These are phyloP conservation scores for Eleutherodactylus coqui DNA, from an alignment of 2,797 vertebrate species.

Conservation along the genomic window DNA sequence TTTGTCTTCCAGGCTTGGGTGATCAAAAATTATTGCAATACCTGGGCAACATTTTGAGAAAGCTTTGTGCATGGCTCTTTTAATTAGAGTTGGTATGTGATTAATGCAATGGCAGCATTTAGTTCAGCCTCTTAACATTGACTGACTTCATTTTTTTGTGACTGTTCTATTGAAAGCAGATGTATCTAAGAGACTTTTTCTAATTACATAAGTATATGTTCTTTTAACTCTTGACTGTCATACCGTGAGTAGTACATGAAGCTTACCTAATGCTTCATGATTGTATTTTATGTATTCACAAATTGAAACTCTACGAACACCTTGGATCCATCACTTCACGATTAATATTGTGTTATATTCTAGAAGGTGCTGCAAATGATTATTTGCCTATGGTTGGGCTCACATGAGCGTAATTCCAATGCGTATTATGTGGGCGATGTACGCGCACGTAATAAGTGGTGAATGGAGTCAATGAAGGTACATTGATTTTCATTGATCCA, in stretches of 20 bases:
- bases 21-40: slow-evolving; percentile 99
- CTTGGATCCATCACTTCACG: neutral
- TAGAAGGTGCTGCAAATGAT: too few species aligned
- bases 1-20: slow-evolving; percentile 99
- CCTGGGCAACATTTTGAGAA: slow-evolving; percentile 99
- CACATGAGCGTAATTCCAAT: too few species aligned
- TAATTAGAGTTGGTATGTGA: slow-evolving; percentile 99
- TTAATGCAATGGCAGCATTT: slow-evolving; percentile 98
- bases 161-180: slow-evolving; percentile 91
- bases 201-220: slow-evolving; percentile 69
- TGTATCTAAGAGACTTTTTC: slow-evolving; percentile 73
- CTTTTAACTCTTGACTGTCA: slow-evolving; percentile 60
- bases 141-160: slow-evolving; percentile 95
- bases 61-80: slow-evolving; percentile 98
- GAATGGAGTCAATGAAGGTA: too few species aligned
- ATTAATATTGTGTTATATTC: too few species aligned
- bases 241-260: neutral
- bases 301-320: neutral
- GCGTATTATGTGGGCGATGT: too few species aligned
- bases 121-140: slow-evolving; percentile 97
- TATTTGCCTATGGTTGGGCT: too few species aligned
- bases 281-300: neutral
- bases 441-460: too few species aligned
- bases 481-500: too few species aligned
- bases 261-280: neutral